phyloP scores from a whole-genome alignment of 2,113 vertebrate species.

The Seriola quinqueradiata region DNA sequence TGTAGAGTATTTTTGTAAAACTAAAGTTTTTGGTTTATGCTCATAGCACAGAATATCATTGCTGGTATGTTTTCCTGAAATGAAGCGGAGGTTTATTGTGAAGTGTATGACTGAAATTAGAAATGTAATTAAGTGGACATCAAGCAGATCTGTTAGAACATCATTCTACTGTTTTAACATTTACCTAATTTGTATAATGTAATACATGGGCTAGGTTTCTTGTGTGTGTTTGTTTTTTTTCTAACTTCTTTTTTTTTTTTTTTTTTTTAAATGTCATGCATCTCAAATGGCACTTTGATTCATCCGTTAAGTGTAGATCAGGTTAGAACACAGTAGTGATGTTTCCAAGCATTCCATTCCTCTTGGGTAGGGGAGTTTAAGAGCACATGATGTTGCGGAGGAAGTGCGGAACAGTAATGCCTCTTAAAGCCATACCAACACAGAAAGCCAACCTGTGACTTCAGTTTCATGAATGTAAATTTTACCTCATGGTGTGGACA shows the following conservation, averaged over 20 bases:
- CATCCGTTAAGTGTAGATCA: constrained; percentile 76
- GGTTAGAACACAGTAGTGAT: constrained; percentile 68
- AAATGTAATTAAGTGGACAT: constrained; percentile 47
- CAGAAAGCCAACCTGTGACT: constrained; percentile 79
- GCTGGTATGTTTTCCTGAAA: constrained; percentile 64
- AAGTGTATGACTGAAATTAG: constrained; percentile 51
- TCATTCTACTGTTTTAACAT: constrained; percentile 42
- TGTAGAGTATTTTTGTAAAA: constrained; percentile 86
- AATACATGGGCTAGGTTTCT: constrained; percentile 32
- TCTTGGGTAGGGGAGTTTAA: constrained; percentile 66
- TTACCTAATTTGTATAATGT: constrained; percentile 48
- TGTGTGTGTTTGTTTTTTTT: constrained; percentile 5
- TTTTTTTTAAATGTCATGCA: constrained; percentile 54
- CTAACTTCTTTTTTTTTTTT: not conserved
- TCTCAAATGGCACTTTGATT: constrained; percentile 78
- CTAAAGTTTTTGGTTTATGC: constrained; percentile 75
- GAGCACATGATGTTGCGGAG: constrained; percentile 72
- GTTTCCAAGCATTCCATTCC: constrained; percentile 79
- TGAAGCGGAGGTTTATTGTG: constrained; percentile 68
- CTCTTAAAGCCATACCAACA: constrained; percentile 83
- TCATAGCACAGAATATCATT: constrained; percentile 80
- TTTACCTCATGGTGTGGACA: constrained; percentile 83
- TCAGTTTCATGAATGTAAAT: constrained; percentile 82
- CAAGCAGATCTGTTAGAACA: constrained; percentile 42
- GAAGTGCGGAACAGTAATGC: constrained; percentile 60